Evolutionary conservation across 2,113 vertebrate genomes (phyloP), one percentile per base, ranked within the genome.

Genomic region (Tringa solitaria): DNA sequence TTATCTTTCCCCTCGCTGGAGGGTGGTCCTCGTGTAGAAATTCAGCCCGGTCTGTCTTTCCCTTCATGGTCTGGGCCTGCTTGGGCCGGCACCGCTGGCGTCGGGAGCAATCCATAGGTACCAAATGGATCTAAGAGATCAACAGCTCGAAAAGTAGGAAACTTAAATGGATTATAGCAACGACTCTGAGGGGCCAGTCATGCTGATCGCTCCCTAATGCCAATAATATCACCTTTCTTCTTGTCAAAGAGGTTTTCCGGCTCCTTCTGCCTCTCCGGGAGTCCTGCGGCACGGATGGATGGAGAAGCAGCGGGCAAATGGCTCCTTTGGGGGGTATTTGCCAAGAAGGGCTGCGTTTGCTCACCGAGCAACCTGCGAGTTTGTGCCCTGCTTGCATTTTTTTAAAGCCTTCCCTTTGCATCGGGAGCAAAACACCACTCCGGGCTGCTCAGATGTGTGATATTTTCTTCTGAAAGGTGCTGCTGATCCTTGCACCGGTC

Each of bases 361-460:
- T 91, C 74, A 8, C 61, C 14, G 7, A 9, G 9, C 33, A 24
- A 27, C 53, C 39, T 46, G 41, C 7, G 20, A 14, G 12, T 54
- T 63, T 67, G 73, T 81, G 68, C 64, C 51, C 41, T 19, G 68
- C 43, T 84, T 9, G 6, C 69, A 9, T 32, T 17, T 59, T 60
- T 32, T 39, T 21, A 64, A 61, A 61, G 46, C 65, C 9, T 73
- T 20, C n/a, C 41, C 51, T 23, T 73, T 39, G 48, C 60, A 4
- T 10, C 1, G 1, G 60, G 61, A 41, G 54, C 20, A 0, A 10
- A 22, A 37, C 17, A 1, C 39, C 2, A 3, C 26, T 32, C 39
- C 1, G 2, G 33, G 53, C 21, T n/a, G 60, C 73, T 68, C 59
- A 10, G 27, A 20, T 24, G 61, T 28, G 53, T 14, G 87, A 51